A percentile compares a stretch with the other conserved stretches of the same genome.
Evolutionary conservation across 2,113 vertebrate genomes (phyloP).

Genomic region (Asarcornis scutulata): DNA sequence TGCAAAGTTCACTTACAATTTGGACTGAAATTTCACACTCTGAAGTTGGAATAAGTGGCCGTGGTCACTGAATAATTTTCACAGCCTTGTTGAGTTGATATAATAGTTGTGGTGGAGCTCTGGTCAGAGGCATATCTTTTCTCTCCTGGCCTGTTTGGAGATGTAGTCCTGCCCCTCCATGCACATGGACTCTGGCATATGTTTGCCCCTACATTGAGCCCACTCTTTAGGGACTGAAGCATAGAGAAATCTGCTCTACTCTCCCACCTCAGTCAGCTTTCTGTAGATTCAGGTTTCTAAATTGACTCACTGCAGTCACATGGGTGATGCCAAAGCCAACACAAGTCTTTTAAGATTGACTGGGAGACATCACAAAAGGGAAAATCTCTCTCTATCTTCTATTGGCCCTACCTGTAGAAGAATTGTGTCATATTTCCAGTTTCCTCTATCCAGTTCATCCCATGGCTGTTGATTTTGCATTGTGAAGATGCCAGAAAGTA

Average conservation of each 20-base stretch:
- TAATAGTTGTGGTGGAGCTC: neutral
- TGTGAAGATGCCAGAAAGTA: neutral
- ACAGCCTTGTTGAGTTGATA: neutral
- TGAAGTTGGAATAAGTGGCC: neutral
- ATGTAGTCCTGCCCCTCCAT: accelerated
- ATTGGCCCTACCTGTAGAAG: neutral
- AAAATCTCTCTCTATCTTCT: neutral
- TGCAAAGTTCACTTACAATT: neutral
- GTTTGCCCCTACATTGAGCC: neutral
- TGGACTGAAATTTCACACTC: neutral
- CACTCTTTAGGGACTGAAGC: neutral
- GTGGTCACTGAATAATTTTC: accelerated
- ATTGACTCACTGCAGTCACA: too few relatives aligned
- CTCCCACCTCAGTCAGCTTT: neutral
- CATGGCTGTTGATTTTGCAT: neutral
- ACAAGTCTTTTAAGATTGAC: neutral
- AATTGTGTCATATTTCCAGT: neutral
- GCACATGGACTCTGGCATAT: accelerated
- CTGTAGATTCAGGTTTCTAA: neutral
- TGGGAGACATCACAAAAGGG: neutral
- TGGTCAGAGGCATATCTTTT: accelerated
- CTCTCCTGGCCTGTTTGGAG: neutral
- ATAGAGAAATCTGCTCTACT: neutral
- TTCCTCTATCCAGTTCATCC: neutral
- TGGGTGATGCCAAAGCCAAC: neutral